Evolutionary conservation across 1,140 invertebrate genomes (phyloP).

Genomic region (Lepeophtheirus salmonis): DNA sequence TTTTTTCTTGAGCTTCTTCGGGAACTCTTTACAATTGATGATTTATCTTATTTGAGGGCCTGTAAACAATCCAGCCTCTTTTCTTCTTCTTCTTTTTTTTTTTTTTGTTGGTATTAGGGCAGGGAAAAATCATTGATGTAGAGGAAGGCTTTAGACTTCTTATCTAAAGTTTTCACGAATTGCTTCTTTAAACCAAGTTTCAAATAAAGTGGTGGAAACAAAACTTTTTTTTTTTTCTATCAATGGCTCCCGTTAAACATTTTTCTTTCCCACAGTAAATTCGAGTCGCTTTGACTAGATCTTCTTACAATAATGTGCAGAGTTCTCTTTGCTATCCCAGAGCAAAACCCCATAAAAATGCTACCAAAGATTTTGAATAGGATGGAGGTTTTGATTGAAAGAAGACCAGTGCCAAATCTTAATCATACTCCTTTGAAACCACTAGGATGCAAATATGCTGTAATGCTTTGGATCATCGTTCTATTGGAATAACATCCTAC

Average conservation of each 20-base stretch:
- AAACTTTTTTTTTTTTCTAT: conserved; percentile 16
- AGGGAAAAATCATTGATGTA: conserved; percentile 23
- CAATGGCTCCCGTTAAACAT: conserved; percentile 22
- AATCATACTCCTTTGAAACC: no score
- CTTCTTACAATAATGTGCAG: conserved; percentile 19
- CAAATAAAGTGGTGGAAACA: conserved; percentile 25
- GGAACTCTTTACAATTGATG: conserved; percentile 15
- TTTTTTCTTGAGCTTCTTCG: not conserved
- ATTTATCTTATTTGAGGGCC: conserved; percentile 20
- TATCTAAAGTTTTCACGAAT: conserved; percentile 26
- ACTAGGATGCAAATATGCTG: no score
- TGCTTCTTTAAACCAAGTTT: conserved; percentile 28
- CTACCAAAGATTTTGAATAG: no score
- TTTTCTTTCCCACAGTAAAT: conserved; percentile 22
- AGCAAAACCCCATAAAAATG: no score
- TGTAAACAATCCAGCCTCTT: conserved; percentile 26
- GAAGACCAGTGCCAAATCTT: no score
- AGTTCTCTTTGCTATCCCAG: conserved; percentile 18
- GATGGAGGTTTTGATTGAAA: no score
- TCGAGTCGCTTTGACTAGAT: conserved; percentile 11
- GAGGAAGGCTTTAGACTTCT: conserved; percentile 24
- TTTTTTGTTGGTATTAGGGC: conserved; percentile 23
- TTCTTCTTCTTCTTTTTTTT: no score
- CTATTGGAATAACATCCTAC: no score
- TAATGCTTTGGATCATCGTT: no score